Evolutionary conservation across 1,140 invertebrate genomes (phyloP).

Genomic region (Grapholita molesta): DNA sequence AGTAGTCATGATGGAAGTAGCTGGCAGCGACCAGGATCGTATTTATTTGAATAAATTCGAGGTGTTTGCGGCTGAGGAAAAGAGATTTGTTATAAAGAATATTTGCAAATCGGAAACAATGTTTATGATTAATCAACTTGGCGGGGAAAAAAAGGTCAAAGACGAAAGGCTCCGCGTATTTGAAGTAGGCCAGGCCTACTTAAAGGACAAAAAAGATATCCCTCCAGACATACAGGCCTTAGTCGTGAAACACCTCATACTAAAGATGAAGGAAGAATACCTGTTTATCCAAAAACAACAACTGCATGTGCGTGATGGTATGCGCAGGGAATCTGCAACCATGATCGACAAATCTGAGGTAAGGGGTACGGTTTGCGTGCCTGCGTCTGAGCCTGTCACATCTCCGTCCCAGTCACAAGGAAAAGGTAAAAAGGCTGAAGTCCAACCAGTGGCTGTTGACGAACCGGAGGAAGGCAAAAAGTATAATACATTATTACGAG

Average conservation of each 20-base stretch:
- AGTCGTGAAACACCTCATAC: conserved; percentile 66
- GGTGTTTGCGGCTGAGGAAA: conserved; percentile 57
- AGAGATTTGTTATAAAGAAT: conserved; percentile 72
- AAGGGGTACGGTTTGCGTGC: conserved; percentile 43
- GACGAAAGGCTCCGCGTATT: conserved; percentile 64
- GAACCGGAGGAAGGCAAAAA: conserved; percentile 60
- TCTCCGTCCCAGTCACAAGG: conserved; percentile 26
- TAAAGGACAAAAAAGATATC: conserved; percentile 66
- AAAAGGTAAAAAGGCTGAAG: conserved; percentile 45
- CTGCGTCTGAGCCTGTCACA: conserved; percentile 26
- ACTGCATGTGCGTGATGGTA: conserved; percentile 58
- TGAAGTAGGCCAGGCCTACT: conserved; percentile 56
- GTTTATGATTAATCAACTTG: conserved; percentile 71
- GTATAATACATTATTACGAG: conserved; percentile 68
- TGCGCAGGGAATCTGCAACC: conserved; percentile 56
- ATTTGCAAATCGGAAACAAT: conserved; percentile 72
- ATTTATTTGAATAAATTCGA: conserved; percentile 70
- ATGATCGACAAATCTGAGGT: conserved; percentile 60
- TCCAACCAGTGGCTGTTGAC: conserved; percentile 17
- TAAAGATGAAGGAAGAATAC: conserved; percentile 70
- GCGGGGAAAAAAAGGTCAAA: conserved; percentile 64
- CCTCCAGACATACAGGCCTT: conserved; percentile 63
- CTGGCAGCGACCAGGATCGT: conserved; percentile 63
- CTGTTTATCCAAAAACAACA: conserved; percentile 59
- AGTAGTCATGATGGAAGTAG: conserved; percentile 62